Base-by-base conservation (phyloP, 2,888 invertebrate genomes). In the Tyria jacobaeae region DNA sequence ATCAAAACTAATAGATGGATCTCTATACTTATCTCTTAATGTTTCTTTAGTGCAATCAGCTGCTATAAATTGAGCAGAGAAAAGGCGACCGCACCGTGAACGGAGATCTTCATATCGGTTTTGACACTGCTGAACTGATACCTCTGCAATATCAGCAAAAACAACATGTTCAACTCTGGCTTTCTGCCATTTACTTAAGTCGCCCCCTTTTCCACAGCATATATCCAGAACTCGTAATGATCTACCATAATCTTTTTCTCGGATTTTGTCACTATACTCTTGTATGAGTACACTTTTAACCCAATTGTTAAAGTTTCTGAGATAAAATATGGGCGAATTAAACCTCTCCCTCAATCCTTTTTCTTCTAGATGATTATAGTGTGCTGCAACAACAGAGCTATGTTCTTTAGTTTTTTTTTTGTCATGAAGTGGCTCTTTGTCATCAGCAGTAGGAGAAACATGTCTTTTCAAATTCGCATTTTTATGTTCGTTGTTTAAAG, bases 281-380 rank as follows among this genome's bases (percentile, higher is more conserved):
- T 97, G 96, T 78, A 99, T 99, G 0, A 99, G 94, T 94, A 98
- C 97, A 88, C 98, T 98, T 93, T 99, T 99, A 15, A 99, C 96
- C 99, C 99, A 99, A 89, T 99, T 99, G 89, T 99, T 99, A 85
- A 99, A 99, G 90, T 99, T 99, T 73, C 99, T 95, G 94, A 99
- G 95, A 85, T 97, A 96, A 80, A 98, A 97, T 77, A 99, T 99
- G 31, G 98, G 96, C 31, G 99, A 99, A 80, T 97, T 96, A 72
- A 96, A 96, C 53, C 99, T 95, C 76, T 96, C 96, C 53, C 94
- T 95, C 44, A 98, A 88, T 0, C 98, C 98, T 78, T 96, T 96
- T 75, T 98, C 97, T 87, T 97, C 96, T 12, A 99, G 90, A 57
- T 96, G 95, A 89, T 99, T 99, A 87, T 99, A 99, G 90, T 99